These are phyloP conservation scores for Ophthalmotilapia sp. DNA, from an alignment of 2,113 vertebrate species.

Conservation along the genomic window DNA sequence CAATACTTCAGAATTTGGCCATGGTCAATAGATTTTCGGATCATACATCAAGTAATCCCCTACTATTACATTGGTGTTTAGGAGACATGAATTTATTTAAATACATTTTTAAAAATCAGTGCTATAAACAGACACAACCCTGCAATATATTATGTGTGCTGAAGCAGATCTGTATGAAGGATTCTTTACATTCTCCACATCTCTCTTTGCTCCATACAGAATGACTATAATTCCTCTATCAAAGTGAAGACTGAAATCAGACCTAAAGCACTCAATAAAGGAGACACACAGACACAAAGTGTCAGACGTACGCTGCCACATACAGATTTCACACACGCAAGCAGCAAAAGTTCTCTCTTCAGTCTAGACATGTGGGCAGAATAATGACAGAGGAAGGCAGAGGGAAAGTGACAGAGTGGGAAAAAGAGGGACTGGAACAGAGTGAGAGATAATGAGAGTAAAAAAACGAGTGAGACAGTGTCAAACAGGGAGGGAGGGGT, in stretches of 20 bases:
- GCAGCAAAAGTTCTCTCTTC: slow-evolving; percentile 7
- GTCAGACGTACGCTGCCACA: not conserved
- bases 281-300: not conserved
- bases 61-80: not conserved
- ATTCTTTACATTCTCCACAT: not conserved
- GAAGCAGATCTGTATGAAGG: not conserved
- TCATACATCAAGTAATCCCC: not conserved
- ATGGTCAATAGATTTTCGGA: not conserved
- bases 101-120: not conserved
- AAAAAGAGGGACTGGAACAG: slow-evolving; percentile 15
- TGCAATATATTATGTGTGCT: not conserved
- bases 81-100: not conserved
- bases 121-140: not conserved
- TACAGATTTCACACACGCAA: not conserved
- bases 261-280: not conserved
- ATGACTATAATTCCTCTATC: not conserved
- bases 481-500: not conserved
- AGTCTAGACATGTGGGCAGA: slow-evolving; percentile 60
- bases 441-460: slow-evolving; percentile 38
- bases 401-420: slow-evolving; percentile 31
- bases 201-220: not conserved
- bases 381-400: slow-evolving; percentile 40
- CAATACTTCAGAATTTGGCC: not conserved
- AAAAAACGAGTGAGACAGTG: not conserved
- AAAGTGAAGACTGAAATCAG: not conserved